Percentiles rank a stretch among this genome's conserved stretches.
Conservation (phyloP, 2,113 vertebrate genomes). For the Panthera uncia region DNA sequence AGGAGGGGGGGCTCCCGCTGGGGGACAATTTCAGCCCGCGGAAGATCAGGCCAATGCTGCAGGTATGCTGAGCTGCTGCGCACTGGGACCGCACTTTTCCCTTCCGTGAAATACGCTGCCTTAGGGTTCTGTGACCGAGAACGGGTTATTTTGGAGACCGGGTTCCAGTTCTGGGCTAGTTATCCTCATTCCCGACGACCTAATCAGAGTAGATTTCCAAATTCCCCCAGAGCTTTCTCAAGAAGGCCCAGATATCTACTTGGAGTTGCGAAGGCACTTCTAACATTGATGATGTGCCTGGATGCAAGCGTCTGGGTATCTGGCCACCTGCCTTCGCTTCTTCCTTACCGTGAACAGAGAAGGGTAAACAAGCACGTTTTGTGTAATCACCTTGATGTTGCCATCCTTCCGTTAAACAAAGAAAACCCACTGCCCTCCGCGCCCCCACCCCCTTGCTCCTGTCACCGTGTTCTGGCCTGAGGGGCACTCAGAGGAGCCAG, state of each 20-base stretch:
- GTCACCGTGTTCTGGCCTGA: not conserved
- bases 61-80: accelerated
- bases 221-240: too few species aligned
- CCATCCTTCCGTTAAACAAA: not conserved
- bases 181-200: not conserved
- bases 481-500: not conserved
- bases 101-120: not conserved
- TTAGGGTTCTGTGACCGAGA: not conserved
- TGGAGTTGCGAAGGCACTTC: not conserved
- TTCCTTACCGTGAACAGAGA: not conserved
- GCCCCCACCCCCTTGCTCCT: not conserved
- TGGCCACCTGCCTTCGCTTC: not conserved
- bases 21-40: not conserved
- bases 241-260: not conserved
- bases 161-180: not conserved
- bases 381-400: not conserved
- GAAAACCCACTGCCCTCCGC: not conserved
- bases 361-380: not conserved
- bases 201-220: not conserved
- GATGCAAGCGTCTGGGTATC: accelerated
- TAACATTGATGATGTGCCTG: not conserved
- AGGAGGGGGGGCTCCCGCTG: not conserved
- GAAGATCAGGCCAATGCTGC: not conserved
- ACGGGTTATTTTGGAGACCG: not conserved
- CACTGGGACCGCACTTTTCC: accelerated